These are phyloP conservation scores for Ptilonorhynchus violaceus DNA, from an alignment of 2,113 vertebrate genomes.

Conservation along the genomic window DNA sequence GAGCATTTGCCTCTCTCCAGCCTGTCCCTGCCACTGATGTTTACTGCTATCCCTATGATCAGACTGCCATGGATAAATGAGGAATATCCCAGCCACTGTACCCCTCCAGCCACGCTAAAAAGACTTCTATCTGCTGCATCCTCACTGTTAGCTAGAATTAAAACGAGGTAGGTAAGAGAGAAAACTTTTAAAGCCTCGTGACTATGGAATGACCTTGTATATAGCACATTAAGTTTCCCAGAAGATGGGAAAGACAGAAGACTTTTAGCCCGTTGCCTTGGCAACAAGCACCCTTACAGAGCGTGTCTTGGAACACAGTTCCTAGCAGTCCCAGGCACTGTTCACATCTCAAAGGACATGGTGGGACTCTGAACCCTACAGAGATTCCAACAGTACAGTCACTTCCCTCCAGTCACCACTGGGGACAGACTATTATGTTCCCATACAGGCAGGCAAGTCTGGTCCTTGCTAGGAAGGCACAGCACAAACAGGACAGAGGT, in stretches of 20 bases:
- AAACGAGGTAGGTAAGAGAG: background rate
- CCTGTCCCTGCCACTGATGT: background rate
- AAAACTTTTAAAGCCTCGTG: background rate
- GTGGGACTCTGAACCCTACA: background rate
- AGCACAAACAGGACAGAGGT: background rate
- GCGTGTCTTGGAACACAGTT: background rate
- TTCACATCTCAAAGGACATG: background rate
- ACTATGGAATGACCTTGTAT: background rate
- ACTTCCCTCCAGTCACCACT: background rate
- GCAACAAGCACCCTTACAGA: background rate
- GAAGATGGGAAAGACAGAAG: background rate
- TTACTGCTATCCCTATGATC: background rate
- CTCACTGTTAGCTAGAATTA: background rate
- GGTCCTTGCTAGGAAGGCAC: background rate
- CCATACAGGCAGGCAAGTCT: background rate
- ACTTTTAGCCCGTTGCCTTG: background rate
- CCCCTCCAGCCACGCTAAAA: background rate
- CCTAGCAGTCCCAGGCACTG: background rate
- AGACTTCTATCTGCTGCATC: background rate
- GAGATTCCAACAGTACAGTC: background rate
- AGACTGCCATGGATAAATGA: rapidly evolving
- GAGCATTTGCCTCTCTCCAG: background rate
- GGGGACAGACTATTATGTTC: background rate
- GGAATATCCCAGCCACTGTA: background rate
- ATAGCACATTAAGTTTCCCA: background rate